Percentiles rank a stretch among this genome's conserved stretches.
phyloP scores from a whole-genome alignment of 1,140 invertebrate genomes.

The Scaptomyza montana region DNA sequence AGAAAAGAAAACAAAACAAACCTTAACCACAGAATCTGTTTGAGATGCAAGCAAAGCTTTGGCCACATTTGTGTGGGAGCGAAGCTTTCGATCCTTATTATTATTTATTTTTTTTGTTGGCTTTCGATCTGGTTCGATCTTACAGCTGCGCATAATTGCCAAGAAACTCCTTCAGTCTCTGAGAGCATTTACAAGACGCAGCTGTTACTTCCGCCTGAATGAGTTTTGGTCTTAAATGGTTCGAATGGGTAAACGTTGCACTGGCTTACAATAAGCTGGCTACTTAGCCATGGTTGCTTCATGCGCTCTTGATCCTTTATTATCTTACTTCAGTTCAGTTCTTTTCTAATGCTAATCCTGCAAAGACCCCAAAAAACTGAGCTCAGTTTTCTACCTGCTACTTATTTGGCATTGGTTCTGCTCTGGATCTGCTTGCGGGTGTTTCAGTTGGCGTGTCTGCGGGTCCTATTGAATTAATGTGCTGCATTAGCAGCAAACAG shows the following conservation, averaged over 20 bases:
- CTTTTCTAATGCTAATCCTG: constrained; percentile 70
- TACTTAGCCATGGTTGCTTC: constrained; percentile 40
- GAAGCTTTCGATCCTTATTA: constrained; percentile 62
- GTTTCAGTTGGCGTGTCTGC: constrained; percentile 11
- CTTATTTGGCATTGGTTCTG: constrained; percentile 5
- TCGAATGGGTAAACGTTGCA: constrained; percentile 3
- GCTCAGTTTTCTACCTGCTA: constrained; percentile 60
- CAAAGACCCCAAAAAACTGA: constrained; percentile 27
- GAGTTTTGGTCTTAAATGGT: constrained; percentile 23
- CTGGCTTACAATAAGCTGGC: constrained; percentile 50
- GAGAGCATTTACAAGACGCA: constrained; percentile 61
- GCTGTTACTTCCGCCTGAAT: constrained; percentile 74
- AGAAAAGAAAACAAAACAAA: constrained; percentile 4
- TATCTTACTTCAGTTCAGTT: constrained; percentile 6
- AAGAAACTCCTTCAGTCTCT: constrained; percentile 24
- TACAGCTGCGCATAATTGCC: constrained; percentile 78
- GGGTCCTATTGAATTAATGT: constrained; percentile 71
- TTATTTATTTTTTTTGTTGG: too few relatives aligned
- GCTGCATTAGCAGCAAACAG: constrained; percentile 68
- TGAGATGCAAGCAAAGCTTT: constrained; percentile 45
- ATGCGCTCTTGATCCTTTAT: constrained; percentile 10
- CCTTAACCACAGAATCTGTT: constrained; percentile 34
- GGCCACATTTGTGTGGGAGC: constrained; percentile 69
- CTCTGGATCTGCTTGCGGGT: constrained; percentile 28
- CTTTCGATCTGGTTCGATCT: constrained; percentile 46